Conservation (phyloP, 2,888 invertebrate species). For the Clunio marinus region DNA sequence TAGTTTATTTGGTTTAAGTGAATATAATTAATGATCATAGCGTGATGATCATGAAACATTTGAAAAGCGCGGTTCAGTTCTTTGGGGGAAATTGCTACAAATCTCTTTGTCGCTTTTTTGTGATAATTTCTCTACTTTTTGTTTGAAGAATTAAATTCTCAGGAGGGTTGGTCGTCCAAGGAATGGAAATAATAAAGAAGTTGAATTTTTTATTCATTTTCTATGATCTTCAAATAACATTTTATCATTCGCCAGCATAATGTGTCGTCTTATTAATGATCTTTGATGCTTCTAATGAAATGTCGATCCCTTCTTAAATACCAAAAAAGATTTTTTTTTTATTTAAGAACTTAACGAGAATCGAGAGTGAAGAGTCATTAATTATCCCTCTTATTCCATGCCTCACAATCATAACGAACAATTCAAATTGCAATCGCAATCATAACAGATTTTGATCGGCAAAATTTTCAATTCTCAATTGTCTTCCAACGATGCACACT, state of each 20-base stretch:
- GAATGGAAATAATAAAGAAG: too few species aligned
- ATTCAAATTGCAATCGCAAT: neutral
- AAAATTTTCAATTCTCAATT: conserved; percentile 2
- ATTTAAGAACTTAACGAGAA: neutral
- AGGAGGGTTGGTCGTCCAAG: too few species aligned
- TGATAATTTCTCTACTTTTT: neutral
- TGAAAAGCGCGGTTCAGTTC: neutral
- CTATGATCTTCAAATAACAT: too few species aligned
- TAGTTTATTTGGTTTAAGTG: conserved; percentile 15
- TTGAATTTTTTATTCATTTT: neutral
- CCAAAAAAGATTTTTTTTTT: neutral
- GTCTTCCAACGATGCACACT: neutral
- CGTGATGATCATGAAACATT: neutral
- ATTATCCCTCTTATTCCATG: neutral
- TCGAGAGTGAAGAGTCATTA: neutral
- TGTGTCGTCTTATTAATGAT: neutral
- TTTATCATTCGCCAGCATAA: too few species aligned
- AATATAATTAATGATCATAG: neutral
- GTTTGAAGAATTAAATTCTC: too few species aligned
- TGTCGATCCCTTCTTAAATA: neutral
- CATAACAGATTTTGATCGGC: neutral
- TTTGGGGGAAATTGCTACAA: neutral
- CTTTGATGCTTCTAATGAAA: neutral
- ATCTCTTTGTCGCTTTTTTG: too few species aligned
- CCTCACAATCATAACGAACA: neutral